Base-by-base conservation (phyloP, 1,140 invertebrate genomes). In the Pomacea maculata region DNA sequence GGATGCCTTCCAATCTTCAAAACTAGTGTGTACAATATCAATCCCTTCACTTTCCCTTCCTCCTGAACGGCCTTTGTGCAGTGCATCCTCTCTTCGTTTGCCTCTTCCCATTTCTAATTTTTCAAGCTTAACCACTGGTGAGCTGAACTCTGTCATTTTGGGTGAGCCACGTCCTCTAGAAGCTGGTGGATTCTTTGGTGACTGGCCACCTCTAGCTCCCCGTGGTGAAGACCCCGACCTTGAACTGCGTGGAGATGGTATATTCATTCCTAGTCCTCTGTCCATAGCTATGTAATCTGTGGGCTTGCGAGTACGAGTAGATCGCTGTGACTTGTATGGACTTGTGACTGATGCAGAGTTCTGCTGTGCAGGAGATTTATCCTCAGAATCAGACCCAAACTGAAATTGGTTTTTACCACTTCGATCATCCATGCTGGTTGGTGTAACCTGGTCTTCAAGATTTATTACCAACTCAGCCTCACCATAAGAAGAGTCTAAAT, bases 41-140 rank as follows among this genome's bases (percentile, higher is more conserved):
- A 61, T 80, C 5, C 14, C 54, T 2, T 81, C 79, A 68, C 70
- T 78, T 34, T 80, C 64, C 63, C 72, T 70, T 17, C 55, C 45
- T 17, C 54, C 45, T 54, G n/a, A 45, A 72, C 70, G 73, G 4
- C 71, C 75, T 52, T 78, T 73, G 55, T 71, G 67, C 67, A 34
- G 17, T 29, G 29, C 65, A 29, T 78, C 64, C 55, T 76, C 81
- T 21, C 67, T 80, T 64, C 79, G 82, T 45, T 80, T 85, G 14
- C 77, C 75, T 12, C 80, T 73, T 52, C 73, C 67, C 21, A 83
- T 78, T 65, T 85, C 84, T 54, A 88, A 67, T 65, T 85, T 86
- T 79, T 88, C 87, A 14, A 88, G 80, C 74, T 88, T 88, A 17
- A 88, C 87, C 65, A 88, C 83, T 57, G 87, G 87, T 34, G 83